Conservation (phyloP, 2,113 vertebrate species). For the Smithornis capensis region DNA sequence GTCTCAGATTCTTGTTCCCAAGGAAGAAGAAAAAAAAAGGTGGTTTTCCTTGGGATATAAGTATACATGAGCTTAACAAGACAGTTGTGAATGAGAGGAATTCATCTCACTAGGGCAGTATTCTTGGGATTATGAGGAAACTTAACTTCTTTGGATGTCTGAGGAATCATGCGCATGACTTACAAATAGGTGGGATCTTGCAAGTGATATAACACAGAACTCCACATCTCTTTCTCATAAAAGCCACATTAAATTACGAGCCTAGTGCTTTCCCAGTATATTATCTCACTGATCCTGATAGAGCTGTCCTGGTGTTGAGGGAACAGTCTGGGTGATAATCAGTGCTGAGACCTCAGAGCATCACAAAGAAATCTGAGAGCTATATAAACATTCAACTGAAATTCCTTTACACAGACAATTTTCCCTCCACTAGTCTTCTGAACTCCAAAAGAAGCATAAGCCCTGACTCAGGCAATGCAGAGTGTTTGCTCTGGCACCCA, state of each 20-base stretch:
- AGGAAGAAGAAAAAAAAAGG: neutral
- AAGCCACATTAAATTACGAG: slow-evolving; percentile 3
- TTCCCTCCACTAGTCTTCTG: slow-evolving; percentile 28
- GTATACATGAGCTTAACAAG: neutral
- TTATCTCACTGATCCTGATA: neutral
- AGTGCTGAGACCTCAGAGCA: neutral
- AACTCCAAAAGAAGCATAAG: slow-evolving; percentile 65
- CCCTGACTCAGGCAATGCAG: slow-evolving; percentile 45
- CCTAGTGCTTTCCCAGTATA: neutral
- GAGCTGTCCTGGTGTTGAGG: neutral
- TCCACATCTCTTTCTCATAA: neutral
- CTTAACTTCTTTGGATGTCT: neutral
- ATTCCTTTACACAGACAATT: slow-evolving; percentile 4
- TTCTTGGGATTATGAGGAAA: neutral
- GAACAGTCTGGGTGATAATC: slow-evolving; percentile 6
- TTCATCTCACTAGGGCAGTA: neutral
- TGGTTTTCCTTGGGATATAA: neutral
- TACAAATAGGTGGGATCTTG: neutral
- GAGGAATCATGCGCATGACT: neutral
- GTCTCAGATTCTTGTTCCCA: neutral
- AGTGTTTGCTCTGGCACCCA: slow-evolving; percentile 69
- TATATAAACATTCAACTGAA: slow-evolving; percentile 15
- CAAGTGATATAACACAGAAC: neutral
- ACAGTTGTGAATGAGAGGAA: neutral
- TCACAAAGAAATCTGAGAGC: neutral